Base-by-base conservation (phyloP, 2,888 invertebrate genomes). In the Thereva nobilitata region DNA sequence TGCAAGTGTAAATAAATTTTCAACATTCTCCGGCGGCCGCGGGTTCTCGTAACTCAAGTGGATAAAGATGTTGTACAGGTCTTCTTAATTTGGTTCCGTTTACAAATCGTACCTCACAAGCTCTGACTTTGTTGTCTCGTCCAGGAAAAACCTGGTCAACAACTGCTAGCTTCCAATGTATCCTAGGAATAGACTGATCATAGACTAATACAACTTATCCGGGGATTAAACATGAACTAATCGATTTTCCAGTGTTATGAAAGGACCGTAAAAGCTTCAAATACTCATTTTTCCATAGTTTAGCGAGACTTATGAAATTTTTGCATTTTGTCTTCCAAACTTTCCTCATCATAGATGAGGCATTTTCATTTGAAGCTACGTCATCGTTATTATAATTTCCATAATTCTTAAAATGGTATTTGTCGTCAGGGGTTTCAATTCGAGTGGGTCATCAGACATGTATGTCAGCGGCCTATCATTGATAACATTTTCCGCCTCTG, bases 381-480 rank as follows among this genome's bases (percentile, higher is more conserved):
- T n/a, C n/a, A n/a, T n/a, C n/a, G n/a, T n/a, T n/a, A n/a, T n/a
- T n/a, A n/a, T n/a, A n/a, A n/a, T n/a, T n/a, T n/a, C n/a, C n/a
- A n/a, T n/a, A n/a, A n/a, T n/a, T n/a, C n/a, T 40, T n/a, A 55
- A 7, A n/a, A 55, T 10, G 6, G 5, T 3, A 9, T 9, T 12
- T 5, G 55, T 40, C 0, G 40, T 40, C 6, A 55, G 42, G 7
- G 55, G 55, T 5, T 40, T 66, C 8, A 52, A 38, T 38, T 68
- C 61, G 9, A 56, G 56, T 23, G 44, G 67, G 59, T 69, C 61
- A 40, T 65, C 56, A 40, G 41, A 45, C 5, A 66, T 47, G 10
- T 66, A 69, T 5, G 67, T 67, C 34, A 67, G 10, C 7, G 65
- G 69, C 42, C 65, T 35, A 47, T 35, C 6, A 9, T 69, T 69